A percentile compares a stretch with the other conserved stretches of the same genome.
These are phyloP conservation scores for Aptenodytes patagonicus DNA, from an alignment of 2,113 vertebrate species.

Conservation along the genomic window DNA sequence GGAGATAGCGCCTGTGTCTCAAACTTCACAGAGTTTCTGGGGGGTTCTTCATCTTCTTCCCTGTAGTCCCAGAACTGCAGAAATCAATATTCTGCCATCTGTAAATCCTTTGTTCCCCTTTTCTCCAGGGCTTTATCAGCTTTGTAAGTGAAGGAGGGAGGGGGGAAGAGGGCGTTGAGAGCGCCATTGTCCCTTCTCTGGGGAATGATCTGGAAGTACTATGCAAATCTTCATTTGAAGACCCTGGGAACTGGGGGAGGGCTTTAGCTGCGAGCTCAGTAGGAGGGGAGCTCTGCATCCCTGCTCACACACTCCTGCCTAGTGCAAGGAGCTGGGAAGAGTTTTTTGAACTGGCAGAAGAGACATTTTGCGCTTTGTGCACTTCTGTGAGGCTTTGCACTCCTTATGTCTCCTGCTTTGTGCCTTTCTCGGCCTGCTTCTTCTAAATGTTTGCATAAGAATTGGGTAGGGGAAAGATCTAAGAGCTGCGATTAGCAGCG, in stretches of 20 bases:
- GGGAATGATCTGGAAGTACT: slow-evolving; percentile 54
- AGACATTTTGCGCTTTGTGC: neutral
- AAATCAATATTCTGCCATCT: slow-evolving; percentile 60
- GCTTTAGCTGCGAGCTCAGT: slow-evolving; percentile 38
- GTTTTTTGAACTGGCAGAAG: neutral
- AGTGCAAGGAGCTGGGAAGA: neutral
- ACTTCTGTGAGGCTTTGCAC: neutral
- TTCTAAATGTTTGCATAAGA: neutral
- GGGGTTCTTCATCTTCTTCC: neutral
- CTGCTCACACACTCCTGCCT: neutral
- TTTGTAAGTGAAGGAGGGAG: neutral
- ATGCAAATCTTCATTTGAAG: slow-evolving; percentile 70
- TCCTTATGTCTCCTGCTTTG: neutral
- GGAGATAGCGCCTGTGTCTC: neutral
- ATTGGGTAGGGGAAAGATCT: neutral
- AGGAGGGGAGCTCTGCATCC: slow-evolving; percentile 21
- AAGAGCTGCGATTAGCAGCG: neutral
- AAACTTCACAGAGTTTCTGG: slow-evolving; percentile 24
- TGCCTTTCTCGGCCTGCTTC: neutral
- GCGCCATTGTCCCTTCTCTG: slow-evolving; percentile 48
- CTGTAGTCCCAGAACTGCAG: neutral
- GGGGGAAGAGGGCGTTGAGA: neutral
- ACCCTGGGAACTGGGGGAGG: slow-evolving; percentile 67
- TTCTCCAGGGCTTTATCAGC: slow-evolving; percentile 34
- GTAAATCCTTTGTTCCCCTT: slow-evolving; percentile 49